phyloP scores from a whole-genome alignment of 1,140 invertebrate species.

The Macrobrachium nipponense region DNA sequence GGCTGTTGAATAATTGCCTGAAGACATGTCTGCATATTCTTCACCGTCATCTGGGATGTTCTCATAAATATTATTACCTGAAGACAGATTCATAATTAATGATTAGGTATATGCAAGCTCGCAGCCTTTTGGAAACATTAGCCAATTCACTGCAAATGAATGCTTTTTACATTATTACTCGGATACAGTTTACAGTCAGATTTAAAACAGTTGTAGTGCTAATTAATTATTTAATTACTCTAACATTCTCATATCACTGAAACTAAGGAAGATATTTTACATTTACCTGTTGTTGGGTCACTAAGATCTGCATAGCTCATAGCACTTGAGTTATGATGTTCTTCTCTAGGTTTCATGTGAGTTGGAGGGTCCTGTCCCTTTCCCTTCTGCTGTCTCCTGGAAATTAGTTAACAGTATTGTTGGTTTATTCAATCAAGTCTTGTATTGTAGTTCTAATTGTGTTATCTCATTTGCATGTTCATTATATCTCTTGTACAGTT shows the following conservation, averaged over 20 bases:
- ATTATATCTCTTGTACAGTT: too few relatives aligned
- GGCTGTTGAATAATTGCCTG: neutral
- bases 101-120: too few relatives aligned
- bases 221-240: neutral
- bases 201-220: neutral
- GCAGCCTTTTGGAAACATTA: too few relatives aligned
- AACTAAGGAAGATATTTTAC: neutral
- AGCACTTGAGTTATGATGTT: neutral
- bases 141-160: neutral
- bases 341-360: slow-evolving; percentile 1
- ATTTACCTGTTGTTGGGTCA: slow-evolving; percentile 40
- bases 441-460: too few relatives aligned
- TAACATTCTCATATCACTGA: neutral
- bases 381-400: slow-evolving; percentile 29
- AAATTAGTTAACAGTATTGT: neutral
- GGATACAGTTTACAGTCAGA: neutral
- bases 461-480: too few relatives aligned
- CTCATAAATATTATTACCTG: slow-evolving; percentile 49
- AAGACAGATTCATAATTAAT: neutral
- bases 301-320: slow-evolving; percentile 40
- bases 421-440: too few relatives aligned
- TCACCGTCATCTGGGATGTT: slow-evolving; percentile 40
- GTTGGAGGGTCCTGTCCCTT: neutral
- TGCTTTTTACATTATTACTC: neutral
- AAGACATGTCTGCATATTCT: slow-evolving; percentile 52